Conservation (phyloP, 53 echinoderm and acorn worm genomes). For the Pentamera pediparva region DNA sequence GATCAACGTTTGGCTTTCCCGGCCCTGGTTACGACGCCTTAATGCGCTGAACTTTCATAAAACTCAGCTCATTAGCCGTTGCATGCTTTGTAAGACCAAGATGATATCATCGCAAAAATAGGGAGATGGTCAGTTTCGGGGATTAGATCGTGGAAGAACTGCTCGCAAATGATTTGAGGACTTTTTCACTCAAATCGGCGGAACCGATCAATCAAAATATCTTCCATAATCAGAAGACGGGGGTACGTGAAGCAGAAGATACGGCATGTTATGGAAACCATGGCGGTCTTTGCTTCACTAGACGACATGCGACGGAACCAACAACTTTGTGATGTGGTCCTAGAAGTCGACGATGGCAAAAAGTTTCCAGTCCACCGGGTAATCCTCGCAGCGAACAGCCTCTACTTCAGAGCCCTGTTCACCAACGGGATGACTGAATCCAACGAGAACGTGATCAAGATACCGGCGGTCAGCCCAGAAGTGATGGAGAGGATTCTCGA, state of each 20-base stretch:
- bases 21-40: not conserved
- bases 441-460: slow-evolving; percentile 58
- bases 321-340: slow-evolving; percentile 84
- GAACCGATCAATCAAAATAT: too few species aligned
- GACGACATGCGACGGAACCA: slow-evolving; percentile 71
- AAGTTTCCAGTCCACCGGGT: slow-evolving; percentile 95
- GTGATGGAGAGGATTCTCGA: slow-evolving; percentile 77
- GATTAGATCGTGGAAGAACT: too few species aligned
- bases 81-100: not conserved
- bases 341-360: slow-evolving; percentile 72
- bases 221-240: not conserved
- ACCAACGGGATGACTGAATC: slow-evolving; percentile 97
- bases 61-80: slow-evolving; percentile 28
- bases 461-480: slow-evolving; percentile 65
- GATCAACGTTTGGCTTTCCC: not conserved
- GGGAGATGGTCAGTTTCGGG: too few species aligned
- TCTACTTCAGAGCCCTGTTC: slow-evolving; percentile 92
- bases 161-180: too few species aligned
- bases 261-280: slow-evolving; percentile 3
- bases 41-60: slow-evolving; percentile 22
- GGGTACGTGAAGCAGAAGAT: not conserved
- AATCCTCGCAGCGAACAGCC: slow-evolving; percentile 87
- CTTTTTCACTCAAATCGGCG: too few species aligned
- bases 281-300: slow-evolving; percentile 31
- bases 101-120: not conserved